Base-by-base conservation (phyloP, 2,888 invertebrate species). In the Parnassius apollo region DNA sequence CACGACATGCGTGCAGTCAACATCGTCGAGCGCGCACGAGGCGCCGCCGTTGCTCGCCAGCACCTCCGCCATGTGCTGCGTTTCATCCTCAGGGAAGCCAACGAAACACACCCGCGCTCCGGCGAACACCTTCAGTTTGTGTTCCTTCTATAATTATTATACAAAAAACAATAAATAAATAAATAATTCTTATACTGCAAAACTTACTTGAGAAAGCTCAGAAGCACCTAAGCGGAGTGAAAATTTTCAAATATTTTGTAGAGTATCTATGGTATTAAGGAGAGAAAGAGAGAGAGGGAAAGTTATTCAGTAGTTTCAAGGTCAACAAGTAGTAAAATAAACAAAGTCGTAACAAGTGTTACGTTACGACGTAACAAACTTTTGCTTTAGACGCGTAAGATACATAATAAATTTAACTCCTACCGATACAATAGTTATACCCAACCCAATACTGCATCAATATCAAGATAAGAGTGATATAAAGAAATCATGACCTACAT, bases 1-100 rank as follows among this genome's bases (percentile, higher is more conserved):
- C 93, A 99, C 98, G 85, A 98, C 95, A 91, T 99, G 98, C 52
- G 98, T 97, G 83, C 97, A 97, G 78, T 94, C 94, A 22, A 95
- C 93, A 93, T 98, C 97, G 73, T 96, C 96, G 69, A 95, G 91
- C 52, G 94, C 94, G 66, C 96, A 94, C 66, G 95, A 93, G 67
- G 95, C 95, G 62, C 97, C 98, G 76, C 97, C 97, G 89, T 98
- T 98, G 79, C 95, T 94, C 74, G 95, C 93, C 65, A 98, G 93
- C 71, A 98, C 95, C 80, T 98, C 97, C 66, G 95, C 95, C 98
- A 98, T 98, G 82, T 98, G 98, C 77, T 94, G 94, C 79, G 96
- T 95, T 85, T 98, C 98, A 75, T 98, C 97, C 65, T 95, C 95
- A 2, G 96, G 94, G 88, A 98, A 98, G 8, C 98, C 98, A 76